These are phyloP conservation scores for Drosophila tropicalis DNA, from an alignment of 1,140 invertebrate species.

Conservation along the genomic window DNA sequence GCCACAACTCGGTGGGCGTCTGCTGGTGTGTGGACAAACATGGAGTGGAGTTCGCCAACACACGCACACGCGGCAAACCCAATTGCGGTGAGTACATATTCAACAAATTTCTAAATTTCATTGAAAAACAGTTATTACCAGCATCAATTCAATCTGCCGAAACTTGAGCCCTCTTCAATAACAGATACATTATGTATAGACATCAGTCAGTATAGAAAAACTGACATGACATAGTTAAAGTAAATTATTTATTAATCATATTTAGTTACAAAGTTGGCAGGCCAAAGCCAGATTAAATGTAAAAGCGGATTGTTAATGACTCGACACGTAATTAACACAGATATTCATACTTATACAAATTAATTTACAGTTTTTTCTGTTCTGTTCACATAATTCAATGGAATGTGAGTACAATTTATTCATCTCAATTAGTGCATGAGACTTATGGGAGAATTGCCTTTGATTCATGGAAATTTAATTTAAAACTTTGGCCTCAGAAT, in stretches of 20 bases:
- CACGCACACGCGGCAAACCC: conserved; percentile 91
- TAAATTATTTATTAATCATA: conserved; percentile 1
- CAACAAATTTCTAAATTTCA: no score
- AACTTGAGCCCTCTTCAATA: no score
- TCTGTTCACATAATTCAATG: background rate
- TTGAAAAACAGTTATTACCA: no score
- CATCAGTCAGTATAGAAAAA: no score
- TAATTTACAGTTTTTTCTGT: conserved; percentile 6
- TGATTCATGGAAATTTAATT: background rate
- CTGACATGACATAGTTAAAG: no score
- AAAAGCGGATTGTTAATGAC: conserved; percentile 15
- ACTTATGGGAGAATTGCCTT: background rate
- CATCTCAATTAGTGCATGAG: background rate
- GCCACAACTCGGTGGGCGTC: conserved; percentile 91
- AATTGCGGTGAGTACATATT: conserved; percentile 89
- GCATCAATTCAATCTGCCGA: no score
- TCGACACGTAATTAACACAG: conserved; percentile 6
- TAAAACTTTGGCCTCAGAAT: background rate
- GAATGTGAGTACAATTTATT: conserved; percentile 1
- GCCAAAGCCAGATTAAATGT: conserved; percentile 9
- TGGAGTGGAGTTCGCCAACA: conserved; percentile 93
- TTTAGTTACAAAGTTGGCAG: conserved; percentile 2
- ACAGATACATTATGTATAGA: no score
- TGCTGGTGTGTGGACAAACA: conserved; percentile 98
- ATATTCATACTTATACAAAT: conserved; percentile 5